Evolutionary conservation across 2,888 invertebrate species (phyloP), one percentile per base, ranked within the genome.

Genomic region (Melieria crassipennis): DNA sequence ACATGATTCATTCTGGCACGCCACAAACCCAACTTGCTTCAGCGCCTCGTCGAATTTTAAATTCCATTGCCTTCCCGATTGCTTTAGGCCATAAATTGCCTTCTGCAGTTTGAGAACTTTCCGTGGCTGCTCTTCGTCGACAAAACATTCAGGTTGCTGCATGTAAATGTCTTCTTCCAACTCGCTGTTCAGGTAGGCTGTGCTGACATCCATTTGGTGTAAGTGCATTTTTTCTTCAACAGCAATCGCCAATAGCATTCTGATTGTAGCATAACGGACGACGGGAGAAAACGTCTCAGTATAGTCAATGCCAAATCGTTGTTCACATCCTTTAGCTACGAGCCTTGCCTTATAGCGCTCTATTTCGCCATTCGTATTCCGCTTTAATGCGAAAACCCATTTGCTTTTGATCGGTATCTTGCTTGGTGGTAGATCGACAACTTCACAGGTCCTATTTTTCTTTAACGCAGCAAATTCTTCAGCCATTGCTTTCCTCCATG

Each of bases 41-140:
- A 62, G 45, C 6, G 42, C 60, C 11, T 60, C 13, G 9, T 76
- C 70, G 5, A 77, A 61, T 65, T 64, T 71, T 7, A 57, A 64
- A 60, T 78, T 77, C 76, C 76, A 77, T 16, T 70, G 42, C 5
- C 75, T 69, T 43, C 73, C 76, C 6, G 76, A 74, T 50, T 78
- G 77, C 61, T 78, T 79, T 0, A 79, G 63, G 1, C 78, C 77
- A 55, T 76, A 78, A 7, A 78, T 70, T 4, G 77, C 71, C 47
- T 77, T 78, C 9, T 73, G 50, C 11, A 76, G 52, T 57, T 69
- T 73, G 5, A 75, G 50, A 7, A 78, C 69, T 43, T 76, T 70
- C 11, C 63, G 45, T n/a, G 72, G 65, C 2, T 60, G n/a, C 11
- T 47, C n/a, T 9, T 64, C n/a, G 30, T 75, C 65, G 5, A 63